Conservation (phyloP, 2,113 vertebrate genomes). For the Hylia prasina region DNA sequence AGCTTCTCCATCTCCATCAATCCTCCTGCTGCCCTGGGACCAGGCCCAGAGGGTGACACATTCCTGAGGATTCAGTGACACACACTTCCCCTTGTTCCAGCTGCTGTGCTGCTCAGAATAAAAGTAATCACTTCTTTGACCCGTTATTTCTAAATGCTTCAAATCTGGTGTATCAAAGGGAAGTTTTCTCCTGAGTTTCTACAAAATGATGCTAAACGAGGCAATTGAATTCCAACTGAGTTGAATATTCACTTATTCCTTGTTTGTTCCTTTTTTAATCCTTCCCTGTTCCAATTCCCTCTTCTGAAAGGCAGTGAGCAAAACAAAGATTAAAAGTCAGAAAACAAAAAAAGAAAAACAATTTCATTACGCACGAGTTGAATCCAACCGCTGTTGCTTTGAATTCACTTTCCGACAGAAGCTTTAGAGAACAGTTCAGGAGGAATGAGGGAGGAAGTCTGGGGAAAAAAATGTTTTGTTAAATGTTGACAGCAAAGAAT, state of each 20-base stretch:
- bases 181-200: neutral
- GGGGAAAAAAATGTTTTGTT: neutral
- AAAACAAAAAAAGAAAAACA: neutral
- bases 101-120: neutral
- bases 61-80: neutral
- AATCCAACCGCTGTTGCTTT: neutral
- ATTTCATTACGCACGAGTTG: neutral
- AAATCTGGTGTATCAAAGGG: neutral
- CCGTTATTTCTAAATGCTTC: neutral
- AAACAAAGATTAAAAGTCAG: neutral
- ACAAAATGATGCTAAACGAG: neutral
- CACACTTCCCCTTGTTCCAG: neutral
- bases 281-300: neutral
- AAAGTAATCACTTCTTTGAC: neutral
- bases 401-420: neutral
- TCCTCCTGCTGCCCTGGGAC: accelerated
- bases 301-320: neutral
- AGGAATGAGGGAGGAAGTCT: neutral
- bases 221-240: neutral
- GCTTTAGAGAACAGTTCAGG: neutral
- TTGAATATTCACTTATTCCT: neutral
- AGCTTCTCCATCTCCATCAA: neutral
- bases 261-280: neutral
- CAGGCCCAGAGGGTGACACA: neutral
- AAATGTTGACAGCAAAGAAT: neutral